phyloP scores from a whole-genome alignment of 1,140 invertebrate genomes.

The Euborellia annulipes region DNA sequence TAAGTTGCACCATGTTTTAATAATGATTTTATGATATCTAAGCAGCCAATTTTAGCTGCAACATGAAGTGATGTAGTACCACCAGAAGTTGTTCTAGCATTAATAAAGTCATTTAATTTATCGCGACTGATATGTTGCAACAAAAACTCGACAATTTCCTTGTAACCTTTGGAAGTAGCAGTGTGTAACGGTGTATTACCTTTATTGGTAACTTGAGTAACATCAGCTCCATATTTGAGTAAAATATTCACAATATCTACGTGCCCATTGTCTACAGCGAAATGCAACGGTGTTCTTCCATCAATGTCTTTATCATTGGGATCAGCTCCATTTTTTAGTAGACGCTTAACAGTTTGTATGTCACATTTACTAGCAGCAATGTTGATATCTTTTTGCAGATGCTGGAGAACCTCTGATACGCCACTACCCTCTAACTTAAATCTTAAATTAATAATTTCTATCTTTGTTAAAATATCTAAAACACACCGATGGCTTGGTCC shows the following conservation, averaged over 20 bases:
- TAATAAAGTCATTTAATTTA: slow-evolving; percentile 20
- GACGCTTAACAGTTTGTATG: slow-evolving; percentile 9
- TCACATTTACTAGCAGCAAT: slow-evolving; percentile 9
- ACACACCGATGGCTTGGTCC: too few species aligned
- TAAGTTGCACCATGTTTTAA: slow-evolving; percentile 15
- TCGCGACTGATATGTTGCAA: too few species aligned
- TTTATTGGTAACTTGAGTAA: not conserved
- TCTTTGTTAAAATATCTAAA: too few species aligned
- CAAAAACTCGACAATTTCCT: too few species aligned
- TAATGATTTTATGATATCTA: slow-evolving; percentile 7
- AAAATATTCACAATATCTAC: slow-evolving; percentile 14
- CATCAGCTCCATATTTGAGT: slow-evolving; percentile 11
- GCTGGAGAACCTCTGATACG: too few species aligned
- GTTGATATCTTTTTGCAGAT: too few species aligned
- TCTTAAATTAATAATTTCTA: too few species aligned
- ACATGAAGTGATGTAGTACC: slow-evolving; percentile 11
- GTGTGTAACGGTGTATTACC: slow-evolving; percentile 8
- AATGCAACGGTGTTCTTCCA: slow-evolving; percentile 15
- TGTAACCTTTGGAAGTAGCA: slow-evolving; percentile 3
- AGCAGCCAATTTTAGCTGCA: slow-evolving; percentile 7
- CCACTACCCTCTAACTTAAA: too few species aligned
- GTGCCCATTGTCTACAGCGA: slow-evolving; percentile 11
- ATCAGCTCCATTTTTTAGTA: slow-evolving; percentile 14
- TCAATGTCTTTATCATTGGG: slow-evolving; percentile 9
- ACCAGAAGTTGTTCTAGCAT: slow-evolving; percentile 1